These are phyloP conservation scores for Toxotes jaculatrix DNA, from an alignment of 2,113 vertebrate genomes.

Conservation along the genomic window DNA sequence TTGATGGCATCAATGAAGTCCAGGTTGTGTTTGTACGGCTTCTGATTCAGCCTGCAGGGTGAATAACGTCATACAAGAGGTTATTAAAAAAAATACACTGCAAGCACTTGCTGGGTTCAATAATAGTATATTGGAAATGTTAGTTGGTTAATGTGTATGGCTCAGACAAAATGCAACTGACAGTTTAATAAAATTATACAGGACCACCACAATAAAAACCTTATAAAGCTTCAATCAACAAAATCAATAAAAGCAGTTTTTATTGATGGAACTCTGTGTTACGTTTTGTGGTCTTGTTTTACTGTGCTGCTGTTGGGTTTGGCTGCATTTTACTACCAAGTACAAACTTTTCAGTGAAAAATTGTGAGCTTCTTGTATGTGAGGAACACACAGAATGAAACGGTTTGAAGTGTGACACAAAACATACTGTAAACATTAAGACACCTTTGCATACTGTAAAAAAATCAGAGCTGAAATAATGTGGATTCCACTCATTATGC, in stretches of 20 bases:
- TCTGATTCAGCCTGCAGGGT: slow-evolving; percentile 81
- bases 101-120: not conserved
- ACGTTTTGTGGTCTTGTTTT: not conserved
- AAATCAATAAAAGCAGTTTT: too few species aligned
- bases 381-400: not conserved
- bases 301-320: not conserved
- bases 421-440: too few species aligned
- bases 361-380: not conserved
- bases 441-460: too few species aligned
- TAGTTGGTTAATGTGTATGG: too few species aligned
- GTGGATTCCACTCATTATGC: too few species aligned
- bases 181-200: not conserved
- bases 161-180: too few species aligned
- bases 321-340: not conserved
- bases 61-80: not conserved
- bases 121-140: too few species aligned
- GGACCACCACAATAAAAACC: not conserved
- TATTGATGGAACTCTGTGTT: too few species aligned
- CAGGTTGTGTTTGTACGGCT: slow-evolving; percentile 82
- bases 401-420: not conserved
- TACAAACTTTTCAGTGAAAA: not conserved
- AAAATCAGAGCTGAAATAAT: too few species aligned
- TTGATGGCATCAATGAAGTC: slow-evolving; percentile 91
- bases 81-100: not conserved
- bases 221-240: too few species aligned